Percentiles rank a stretch among this genome's conserved stretches.
phyloP scores from a whole-genome alignment of 2,797 vertebrate genomes.

The Bradypodion pumilum region DNA sequence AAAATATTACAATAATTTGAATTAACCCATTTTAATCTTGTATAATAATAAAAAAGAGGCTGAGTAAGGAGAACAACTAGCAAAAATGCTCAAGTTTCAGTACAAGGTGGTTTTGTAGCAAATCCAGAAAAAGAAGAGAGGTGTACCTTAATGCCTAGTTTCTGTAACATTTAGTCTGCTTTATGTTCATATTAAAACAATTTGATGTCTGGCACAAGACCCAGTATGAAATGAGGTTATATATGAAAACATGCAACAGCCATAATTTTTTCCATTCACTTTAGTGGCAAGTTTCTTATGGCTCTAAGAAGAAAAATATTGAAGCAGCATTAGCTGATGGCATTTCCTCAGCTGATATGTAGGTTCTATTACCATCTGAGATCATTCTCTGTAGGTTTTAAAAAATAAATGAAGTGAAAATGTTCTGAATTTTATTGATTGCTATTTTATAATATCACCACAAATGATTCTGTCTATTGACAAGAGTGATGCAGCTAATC shows the following conservation, averaged over 20 bases:
- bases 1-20: background rate
- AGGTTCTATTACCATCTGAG: background rate
- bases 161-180: background rate
- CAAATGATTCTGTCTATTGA: background rate
- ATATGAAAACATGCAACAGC: slow-evolving; percentile 5
- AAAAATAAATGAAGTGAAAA: background rate
- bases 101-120: background rate
- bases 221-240: background rate
- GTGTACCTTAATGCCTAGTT: background rate
- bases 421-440: background rate
- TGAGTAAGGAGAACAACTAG: background rate
- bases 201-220: background rate
- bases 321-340: background rate
- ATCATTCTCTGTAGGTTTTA: background rate
- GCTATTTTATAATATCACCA: background rate
- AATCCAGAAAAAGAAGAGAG: background rate
- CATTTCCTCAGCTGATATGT: background rate
- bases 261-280: slow-evolving; percentile 3
- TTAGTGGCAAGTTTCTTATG: slow-evolving; percentile 14
- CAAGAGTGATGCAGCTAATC: background rate
- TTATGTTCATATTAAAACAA: background rate
- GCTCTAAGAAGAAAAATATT: slow-evolving; percentile 13
- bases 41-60: background rate
- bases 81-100: background rate
- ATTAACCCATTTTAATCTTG: background rate